Base-by-base conservation (phyloP, 2,797 vertebrate genomes). In the Periophthalmus magnuspinnatus region DNA sequence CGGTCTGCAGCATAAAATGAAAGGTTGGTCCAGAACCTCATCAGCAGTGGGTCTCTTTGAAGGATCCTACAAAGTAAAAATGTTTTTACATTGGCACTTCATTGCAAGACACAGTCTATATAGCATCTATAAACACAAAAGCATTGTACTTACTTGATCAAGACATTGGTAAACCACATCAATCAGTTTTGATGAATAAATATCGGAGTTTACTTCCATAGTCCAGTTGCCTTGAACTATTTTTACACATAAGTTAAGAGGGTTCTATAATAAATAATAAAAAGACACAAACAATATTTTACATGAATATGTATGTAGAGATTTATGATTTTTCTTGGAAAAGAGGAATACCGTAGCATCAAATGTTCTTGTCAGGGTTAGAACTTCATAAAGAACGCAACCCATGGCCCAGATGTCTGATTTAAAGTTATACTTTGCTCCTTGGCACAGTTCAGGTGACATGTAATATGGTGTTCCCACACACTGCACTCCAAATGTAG, bases 381-480 rank as follows among this genome's bases (percentile, higher is more conserved):
- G 93, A 55, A 99, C 89, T 88, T 99, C 98, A 86, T 94, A 99
- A 81, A 98, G 84, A 68, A 99, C 98, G 80, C 98, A 99, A 54
- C 97, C 98, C 89, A 98, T 94, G 59, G 98, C 97, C 98, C 97
- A 99, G 86, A 99, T 99, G 88, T 99, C 97, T 1, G 97, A 99
- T 86, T 99, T 99, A 84, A 97, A 99, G 92, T 96, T 99, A 91
- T 99, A 99, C 85, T 98, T 99, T 36, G 96, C 88, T 72, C 97
- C 98, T 82, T 99, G 97, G 83, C 97, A 99, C 68, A 99, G 92
- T 83, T 99, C 98, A 57, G 98, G 98, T 65, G 97, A 99, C 98
- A 99, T 99, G 89, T 99, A 99, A 86, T 99, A 98, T 0, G 98
- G 97, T 11, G 98, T 99, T 85, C 98, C 97, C 32, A 99, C 98